phyloP scores from a whole-genome alignment of 2,113 vertebrate species.

The Helogale parvula region DNA sequence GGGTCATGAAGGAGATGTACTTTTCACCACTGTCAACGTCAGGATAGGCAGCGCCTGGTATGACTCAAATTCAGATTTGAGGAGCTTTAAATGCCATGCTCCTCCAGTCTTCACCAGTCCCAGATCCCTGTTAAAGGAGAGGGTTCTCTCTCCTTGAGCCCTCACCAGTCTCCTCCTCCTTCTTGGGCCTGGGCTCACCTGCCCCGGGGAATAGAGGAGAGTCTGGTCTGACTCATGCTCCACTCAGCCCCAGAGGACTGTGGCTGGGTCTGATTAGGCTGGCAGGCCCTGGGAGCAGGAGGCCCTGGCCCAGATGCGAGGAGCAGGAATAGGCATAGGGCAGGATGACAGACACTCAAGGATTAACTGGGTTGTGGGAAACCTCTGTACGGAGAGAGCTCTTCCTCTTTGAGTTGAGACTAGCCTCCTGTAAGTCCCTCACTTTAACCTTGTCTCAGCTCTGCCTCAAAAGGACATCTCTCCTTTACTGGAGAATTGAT shows the following conservation, averaged over 20 bases:
- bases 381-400: neutral
- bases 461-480: neutral
- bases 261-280: neutral
- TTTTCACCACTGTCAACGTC: neutral
- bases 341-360: neutral
- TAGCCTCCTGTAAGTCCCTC: neutral
- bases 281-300: neutral
- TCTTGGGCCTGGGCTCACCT: neutral
- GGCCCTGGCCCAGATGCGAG: neutral
- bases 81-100: neutral
- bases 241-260: neutral
- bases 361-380: neutral
- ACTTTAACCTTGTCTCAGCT: neutral
- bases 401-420: neutral
- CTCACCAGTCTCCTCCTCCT: neutral
- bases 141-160: neutral
- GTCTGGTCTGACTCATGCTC: neutral
- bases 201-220: neutral
- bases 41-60: neutral
- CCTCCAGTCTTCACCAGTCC: neutral
- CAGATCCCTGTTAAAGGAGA: neutral
- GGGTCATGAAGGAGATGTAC: neutral
- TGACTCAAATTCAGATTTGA: slow-evolving; percentile 19
- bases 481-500: neutral
- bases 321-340: neutral